These are phyloP conservation scores for Acronicta alni DNA, from an alignment of 2,888 invertebrate species.

Conservation along the genomic window DNA sequence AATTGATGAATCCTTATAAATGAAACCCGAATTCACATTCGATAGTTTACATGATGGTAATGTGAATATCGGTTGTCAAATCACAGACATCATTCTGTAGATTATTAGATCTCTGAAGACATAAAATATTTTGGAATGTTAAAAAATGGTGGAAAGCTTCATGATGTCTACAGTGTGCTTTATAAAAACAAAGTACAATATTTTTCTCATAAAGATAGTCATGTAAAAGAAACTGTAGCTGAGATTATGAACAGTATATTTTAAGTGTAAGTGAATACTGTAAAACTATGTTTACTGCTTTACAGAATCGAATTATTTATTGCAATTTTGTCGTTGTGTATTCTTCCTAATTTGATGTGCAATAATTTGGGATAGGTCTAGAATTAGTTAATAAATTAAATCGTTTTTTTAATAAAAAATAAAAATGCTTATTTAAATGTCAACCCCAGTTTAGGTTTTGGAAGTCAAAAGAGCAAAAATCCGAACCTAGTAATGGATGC, in stretches of 20 bases:
- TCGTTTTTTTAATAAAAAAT: slow-evolving; percentile 45
- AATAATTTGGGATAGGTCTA: slow-evolving; percentile 69
- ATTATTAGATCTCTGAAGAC: neutral
- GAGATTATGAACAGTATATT: slow-evolving; percentile 6
- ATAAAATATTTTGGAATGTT: neutral
- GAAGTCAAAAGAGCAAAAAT: too few relatives aligned
- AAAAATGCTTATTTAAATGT: slow-evolving; percentile 21
- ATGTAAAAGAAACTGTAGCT: slow-evolving; percentile 12
- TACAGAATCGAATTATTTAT: slow-evolving; percentile 57
- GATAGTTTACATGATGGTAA: neutral
- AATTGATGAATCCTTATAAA: too few relatives aligned
- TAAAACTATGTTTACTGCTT: slow-evolving; percentile 23
- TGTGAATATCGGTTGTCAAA: neutral
- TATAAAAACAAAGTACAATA: neutral
- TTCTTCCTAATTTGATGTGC: slow-evolving; percentile 69
- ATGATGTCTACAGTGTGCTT: too few relatives aligned
- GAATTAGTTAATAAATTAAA: slow-evolving; percentile 54
- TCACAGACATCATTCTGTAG: too few relatives aligned
- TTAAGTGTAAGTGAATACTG: slow-evolving; percentile 36
- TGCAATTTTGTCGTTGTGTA: slow-evolving; percentile 58
- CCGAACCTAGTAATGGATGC: too few relatives aligned
- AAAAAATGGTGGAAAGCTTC: too few relatives aligned
- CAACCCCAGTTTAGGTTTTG: neutral
- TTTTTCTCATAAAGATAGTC: slow-evolving; percentile 19
- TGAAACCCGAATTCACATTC: neutral